Evolutionary conservation across 2,797 vertebrate species (phyloP).

Genomic region (Lithobates sylvaticus): DNA sequence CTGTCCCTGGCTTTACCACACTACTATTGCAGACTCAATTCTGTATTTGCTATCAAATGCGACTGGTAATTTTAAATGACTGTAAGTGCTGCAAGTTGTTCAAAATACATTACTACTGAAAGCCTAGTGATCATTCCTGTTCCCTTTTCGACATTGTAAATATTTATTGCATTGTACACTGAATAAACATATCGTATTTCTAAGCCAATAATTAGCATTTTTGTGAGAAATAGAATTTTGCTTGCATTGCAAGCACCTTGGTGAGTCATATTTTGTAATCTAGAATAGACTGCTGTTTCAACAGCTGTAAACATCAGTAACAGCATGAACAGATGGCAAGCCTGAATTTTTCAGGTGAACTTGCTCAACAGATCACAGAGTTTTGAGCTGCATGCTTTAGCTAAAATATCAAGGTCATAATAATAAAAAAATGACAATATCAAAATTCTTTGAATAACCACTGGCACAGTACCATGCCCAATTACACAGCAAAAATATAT

Average conservation of each 20-base stretch:
- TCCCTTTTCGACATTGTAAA: neutral
- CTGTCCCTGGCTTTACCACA: no score
- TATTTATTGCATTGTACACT: neutral
- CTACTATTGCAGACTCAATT: neutral
- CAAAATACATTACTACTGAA: neutral
- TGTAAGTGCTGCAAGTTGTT: neutral
- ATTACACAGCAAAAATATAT: neutral
- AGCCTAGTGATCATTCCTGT: neutral
- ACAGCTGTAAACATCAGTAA: slow-evolving; percentile 46
- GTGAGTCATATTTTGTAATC: slow-evolving; percentile 4
- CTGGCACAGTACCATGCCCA: neutral
- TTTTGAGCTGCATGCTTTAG: neutral
- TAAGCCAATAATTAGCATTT: neutral
- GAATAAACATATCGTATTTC: neutral
- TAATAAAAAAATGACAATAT: neutral
- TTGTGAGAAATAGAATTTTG: neutral
- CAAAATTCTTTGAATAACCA: neutral
- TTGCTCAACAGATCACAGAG: slow-evolving; percentile 20
- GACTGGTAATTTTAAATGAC: neutral
- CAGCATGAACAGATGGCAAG: slow-evolving; percentile 38
- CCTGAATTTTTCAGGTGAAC: slow-evolving; percentile 32
- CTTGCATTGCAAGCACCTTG: slow-evolving; percentile 18
- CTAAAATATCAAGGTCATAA: slow-evolving; percentile 40
- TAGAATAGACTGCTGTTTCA: slow-evolving; percentile 35
- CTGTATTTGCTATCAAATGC: neutral